A percentile compares a stretch with the other conserved stretches of the same genome.
phyloP scores from a whole-genome alignment of 2,888 invertebrate genomes.

The Formica aserva region DNA sequence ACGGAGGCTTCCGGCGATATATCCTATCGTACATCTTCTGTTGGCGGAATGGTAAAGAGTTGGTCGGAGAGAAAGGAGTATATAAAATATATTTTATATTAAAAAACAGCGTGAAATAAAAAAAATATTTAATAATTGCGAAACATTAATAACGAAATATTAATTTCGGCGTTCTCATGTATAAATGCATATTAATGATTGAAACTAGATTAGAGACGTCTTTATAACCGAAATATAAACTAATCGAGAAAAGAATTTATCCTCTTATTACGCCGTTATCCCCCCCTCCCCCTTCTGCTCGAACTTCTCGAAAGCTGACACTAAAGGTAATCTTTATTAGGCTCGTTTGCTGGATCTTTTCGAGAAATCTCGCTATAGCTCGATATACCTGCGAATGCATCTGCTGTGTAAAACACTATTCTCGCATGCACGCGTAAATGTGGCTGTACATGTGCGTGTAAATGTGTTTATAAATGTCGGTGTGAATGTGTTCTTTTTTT shows the following conservation, averaged over 20 bases:
- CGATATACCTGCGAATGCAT: conserved; percentile 48
- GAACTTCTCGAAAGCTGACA: not conserved
- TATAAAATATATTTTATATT: conserved; percentile 26
- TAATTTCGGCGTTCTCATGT: conserved; percentile 9
- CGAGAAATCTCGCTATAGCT: conserved; percentile 10
- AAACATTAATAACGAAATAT: conserved; percentile 10
- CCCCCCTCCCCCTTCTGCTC: not conserved
- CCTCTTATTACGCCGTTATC: conserved; percentile 6
- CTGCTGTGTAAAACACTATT: conserved; percentile 31
- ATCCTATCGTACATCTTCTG: not conserved
- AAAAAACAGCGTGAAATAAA: conserved; percentile 13
- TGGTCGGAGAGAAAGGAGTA: too few relatives aligned
- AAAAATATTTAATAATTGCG: conserved; percentile 32
- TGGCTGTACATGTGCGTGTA: conserved; percentile 28
- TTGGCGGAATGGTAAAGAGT: not conserved
- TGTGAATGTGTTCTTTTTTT: conserved; percentile 61
- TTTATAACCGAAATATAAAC: conserved; percentile 18
- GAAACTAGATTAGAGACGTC: not conserved
- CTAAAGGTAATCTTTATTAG: conserved; percentile 19
- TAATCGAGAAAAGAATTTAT: conserved; percentile 1
- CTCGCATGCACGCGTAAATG: conserved; percentile 27
- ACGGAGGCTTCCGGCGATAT: conserved; percentile 11
- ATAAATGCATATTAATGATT: not conserved
- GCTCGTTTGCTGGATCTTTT: conserved; percentile 21
- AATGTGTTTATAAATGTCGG: conserved; percentile 54